Percentiles rank a stretch among this genome's conserved stretches.
phyloP scores from a whole-genome alignment of 2,888 invertebrate genomes.

The Ormyrus labotus region DNA sequence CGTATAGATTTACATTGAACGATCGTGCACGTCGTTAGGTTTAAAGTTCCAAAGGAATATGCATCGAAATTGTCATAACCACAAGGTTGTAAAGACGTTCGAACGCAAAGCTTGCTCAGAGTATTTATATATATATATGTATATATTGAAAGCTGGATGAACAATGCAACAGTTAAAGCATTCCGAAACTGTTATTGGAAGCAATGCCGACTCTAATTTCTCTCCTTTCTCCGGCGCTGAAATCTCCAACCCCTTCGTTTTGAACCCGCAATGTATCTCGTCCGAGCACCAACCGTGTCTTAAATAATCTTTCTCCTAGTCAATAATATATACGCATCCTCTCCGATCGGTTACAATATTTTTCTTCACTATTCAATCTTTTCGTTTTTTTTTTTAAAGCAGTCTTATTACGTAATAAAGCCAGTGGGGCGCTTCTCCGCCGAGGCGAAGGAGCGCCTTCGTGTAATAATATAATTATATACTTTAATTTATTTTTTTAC shows the following conservation, averaged over 20 bases:
- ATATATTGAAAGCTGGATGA: too few species aligned
- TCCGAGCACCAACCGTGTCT: constrained; percentile 48
- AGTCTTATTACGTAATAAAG: constrained; percentile 66
- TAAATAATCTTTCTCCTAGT: constrained; percentile 9
- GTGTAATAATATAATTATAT: constrained; percentile 28
- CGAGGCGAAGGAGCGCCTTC: constrained; percentile 43
- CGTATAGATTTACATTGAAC: too few species aligned
- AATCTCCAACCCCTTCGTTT: constrained; percentile 46
- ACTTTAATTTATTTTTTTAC: constrained; percentile 16
- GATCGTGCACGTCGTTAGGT: too few species aligned
- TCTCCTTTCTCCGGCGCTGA: constrained; percentile 50
- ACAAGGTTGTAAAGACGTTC: too few species aligned
- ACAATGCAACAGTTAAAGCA: too few species aligned
- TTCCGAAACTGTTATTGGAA: too few species aligned
- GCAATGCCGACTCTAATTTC: background rate
- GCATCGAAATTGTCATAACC: too few species aligned
- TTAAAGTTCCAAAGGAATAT: too few species aligned
- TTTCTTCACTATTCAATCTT: constrained; percentile 55
- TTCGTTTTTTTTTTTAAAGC: constrained; percentile 64
- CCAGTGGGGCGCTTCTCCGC: constrained; percentile 35
- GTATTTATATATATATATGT: too few species aligned
- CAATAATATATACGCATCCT: constrained; percentile 34
- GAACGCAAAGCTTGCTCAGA: too few species aligned
- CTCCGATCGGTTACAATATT: constrained; percentile 64
- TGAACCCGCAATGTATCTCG: constrained; percentile 46